phyloP scores from a whole-genome alignment of 2,888 invertebrate genomes.

The Archips crataeganus region DNA sequence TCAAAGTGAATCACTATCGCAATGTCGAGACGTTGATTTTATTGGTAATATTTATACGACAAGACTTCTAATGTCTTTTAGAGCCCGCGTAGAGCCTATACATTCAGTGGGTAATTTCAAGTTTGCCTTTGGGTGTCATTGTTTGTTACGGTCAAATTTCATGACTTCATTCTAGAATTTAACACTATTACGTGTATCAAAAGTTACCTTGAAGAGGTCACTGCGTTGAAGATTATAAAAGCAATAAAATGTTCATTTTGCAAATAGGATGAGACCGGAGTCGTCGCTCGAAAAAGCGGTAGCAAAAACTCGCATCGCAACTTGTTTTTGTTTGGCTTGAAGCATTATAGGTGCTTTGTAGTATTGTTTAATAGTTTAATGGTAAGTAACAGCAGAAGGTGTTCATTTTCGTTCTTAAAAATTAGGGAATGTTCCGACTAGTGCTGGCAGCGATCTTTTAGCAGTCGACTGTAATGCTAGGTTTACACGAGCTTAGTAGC shows the following conservation, averaged over 20 bases:
- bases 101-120: background rate
- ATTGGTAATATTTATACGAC: slow-evolving; percentile 17
- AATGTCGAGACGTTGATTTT: slow-evolving; percentile 34
- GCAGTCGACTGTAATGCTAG: too few species aligned
- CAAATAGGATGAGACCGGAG: slow-evolving; percentile 22
- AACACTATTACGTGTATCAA: background rate
- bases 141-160: background rate
- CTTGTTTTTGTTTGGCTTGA: slow-evolving; percentile 31
- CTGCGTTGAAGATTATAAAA: slow-evolving; percentile 16
- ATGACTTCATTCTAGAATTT: background rate
- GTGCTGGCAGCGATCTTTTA: too few species aligned
- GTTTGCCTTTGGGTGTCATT: background rate
- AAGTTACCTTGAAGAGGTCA: slow-evolving; percentile 33
- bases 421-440: background rate
- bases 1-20: background rate
- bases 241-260: slow-evolving; percentile 29
- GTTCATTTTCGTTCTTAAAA: background rate
- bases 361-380: slow-evolving; percentile 3
- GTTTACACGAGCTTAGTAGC: too few species aligned
- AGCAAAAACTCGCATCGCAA: slow-evolving; percentile 32
- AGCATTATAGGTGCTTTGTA: slow-evolving; percentile 21
- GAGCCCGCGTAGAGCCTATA: background rate
- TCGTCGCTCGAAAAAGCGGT: slow-evolving; percentile 22
- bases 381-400: background rate
- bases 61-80: background rate